Base-by-base conservation (phyloP, 2,888 invertebrate genomes). In the Parnassius smintheus region DNA sequence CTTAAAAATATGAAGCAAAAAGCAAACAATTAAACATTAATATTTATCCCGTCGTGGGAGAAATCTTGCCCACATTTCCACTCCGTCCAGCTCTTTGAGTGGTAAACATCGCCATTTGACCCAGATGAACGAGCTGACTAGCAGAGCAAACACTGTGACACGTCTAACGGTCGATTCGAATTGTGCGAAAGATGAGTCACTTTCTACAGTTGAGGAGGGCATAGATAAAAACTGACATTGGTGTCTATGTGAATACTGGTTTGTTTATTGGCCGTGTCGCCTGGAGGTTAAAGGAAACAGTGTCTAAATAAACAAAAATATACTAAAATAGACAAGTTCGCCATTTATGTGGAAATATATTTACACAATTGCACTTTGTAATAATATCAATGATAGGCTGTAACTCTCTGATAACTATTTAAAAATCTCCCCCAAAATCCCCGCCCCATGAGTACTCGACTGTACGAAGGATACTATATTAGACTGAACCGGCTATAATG, bases 151-250 rank as follows among this genome's bases (percentile, higher is more conserved):
- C 53, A 54, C 48, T 44, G 18, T 52, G 57, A 61, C 61, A 57
- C 48, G 46, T 53, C 48, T 62, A 62, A 62, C 62, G 62, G 62
- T 62, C 54, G 52, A 41, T 62, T 48, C 44, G 44, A 25, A 52
- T 54, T 57, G 57, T 62, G 62, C 54, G 62, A 62, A 45, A 53
- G 56, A 53, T 62, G 62, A 62, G 49, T 62, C 62, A 58, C 44
- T 44, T 46, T 48, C 57, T 46, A 62, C 57, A 57, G 57, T 56
- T 61, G 56, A 56, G 41, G 62, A 48, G 41, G 57, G 53, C 52
- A 25, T 56, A 52, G 53, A 53, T 42, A 58, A 62, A 62, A 62
- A 58, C 41, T 25, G 44, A 13, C 55, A 42, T 48, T 25, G 44
- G 13, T 62, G 54, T 58, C 54, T 58, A 58, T 57, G 46, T 56